Evolutionary conservation across 2,888 invertebrate genomes (phyloP).

Genomic region (Nymphalis c-album): DNA sequence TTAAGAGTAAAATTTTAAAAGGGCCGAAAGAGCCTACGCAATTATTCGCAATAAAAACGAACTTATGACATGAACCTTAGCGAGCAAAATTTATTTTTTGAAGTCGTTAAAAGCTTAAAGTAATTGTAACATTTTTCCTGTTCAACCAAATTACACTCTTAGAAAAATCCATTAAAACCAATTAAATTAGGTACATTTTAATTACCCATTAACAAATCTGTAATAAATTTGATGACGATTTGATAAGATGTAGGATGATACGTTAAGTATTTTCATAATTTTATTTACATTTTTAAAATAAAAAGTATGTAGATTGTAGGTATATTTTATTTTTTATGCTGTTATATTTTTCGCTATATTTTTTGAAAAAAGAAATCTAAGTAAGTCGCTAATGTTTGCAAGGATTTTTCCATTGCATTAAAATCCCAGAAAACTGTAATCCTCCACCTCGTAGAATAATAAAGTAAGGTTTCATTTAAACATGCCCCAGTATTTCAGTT

Average conservation of each 20-base stretch:
- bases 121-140: not conserved
- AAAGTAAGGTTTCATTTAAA: conserved; percentile 13
- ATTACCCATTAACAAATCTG: not conserved
- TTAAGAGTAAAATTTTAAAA: not conserved
- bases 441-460: conserved; percentile 2
- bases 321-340: too few species aligned
- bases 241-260: too few species aligned
- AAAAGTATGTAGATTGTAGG: too few species aligned
- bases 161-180: not conserved
- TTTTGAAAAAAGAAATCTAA: too few species aligned
- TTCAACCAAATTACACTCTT: not conserved
- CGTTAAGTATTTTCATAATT: too few species aligned
- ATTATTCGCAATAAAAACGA: not conserved
- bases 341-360: too few species aligned
- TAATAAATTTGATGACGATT: not conserved
- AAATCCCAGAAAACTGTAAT: not conserved
- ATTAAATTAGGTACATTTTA: conserved; percentile 1
- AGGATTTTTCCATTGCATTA: not conserved
- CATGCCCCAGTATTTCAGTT: conserved; percentile 9
- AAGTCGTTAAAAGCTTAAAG: not conserved
- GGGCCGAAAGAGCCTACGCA: not conserved
- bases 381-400: too few species aligned
- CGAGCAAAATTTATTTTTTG: not conserved
- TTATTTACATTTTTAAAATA: too few species aligned
- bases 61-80: not conserved